Base-by-base conservation (phyloP, 53 echinoderm and acorn worm species). In the Zoroaster sp. region DNA sequence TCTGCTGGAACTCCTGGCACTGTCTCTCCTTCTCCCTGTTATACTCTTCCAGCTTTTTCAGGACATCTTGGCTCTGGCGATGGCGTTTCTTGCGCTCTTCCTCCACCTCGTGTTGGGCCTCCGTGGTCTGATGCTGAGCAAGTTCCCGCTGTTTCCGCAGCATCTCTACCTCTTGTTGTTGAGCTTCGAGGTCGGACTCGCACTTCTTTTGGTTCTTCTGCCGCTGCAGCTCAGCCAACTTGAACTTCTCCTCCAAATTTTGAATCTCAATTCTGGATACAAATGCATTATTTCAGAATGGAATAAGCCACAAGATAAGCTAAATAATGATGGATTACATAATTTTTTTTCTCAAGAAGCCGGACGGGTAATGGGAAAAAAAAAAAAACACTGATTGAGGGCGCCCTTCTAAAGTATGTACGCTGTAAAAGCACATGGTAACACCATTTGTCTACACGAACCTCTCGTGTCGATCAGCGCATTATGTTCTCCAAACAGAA, bases 1-100 rank as follows among this genome's bases (percentile, higher is more conserved):
- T 66, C 67, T 87, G 82, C 74, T 94, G 89, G 53, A 93, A 90
- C 47, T 94, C 94, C 59, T 91, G 68, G 65, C 87, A 81, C 53
- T 89, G 87, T 12, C 77, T 38, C 25, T 89, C 88, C 78, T 91
- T 96, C 82, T 96, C 88, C 73, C 80, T 69, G 37, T 94, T 88
- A 54, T 90, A 94, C 43, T 94, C 91, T 73, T 93, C 92, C 73
- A 96, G 80, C 88, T 96, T 93, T 65, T 89, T 68, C 74, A 94
- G 77, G 70, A 96, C 87, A 59, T 96, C 90, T 1, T 81, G 46
- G 69, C 93, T 96, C 67, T 93, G 89, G 35, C 94, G 40, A 35
- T 91, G 87, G 36, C 94, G 90, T 35, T 92, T 81, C 66, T 93
- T 89, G 43, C 91, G 80, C 75, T 93, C 90, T 23, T 93, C 87